Base-by-base conservation (phyloP, 2,888 invertebrate genomes). In the Orthosia gracilis region DNA sequence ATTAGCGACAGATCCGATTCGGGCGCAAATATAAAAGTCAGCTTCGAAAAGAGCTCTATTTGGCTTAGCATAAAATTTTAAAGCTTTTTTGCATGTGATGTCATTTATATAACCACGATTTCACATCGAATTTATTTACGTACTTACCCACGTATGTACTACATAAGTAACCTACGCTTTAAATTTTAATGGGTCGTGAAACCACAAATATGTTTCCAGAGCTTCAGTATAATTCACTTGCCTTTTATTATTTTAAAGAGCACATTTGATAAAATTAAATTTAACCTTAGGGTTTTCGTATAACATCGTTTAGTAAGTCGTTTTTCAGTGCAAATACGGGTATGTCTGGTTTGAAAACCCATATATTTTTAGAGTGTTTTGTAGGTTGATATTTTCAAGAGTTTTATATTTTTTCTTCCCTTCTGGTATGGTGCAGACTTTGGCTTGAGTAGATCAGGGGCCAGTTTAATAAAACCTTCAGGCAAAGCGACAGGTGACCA, bases 1-100 rank as follows among this genome's bases (percentile, higher is more conserved):
- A 63, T 52, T 61, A 54, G 21, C 21, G 18, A 13, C 13, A 12
- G 40, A 63, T 13, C 15, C 17, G 76, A 76, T 63, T 63, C 50
- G 17, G 17, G 23, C 23, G n/a, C 18, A 47, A 31, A 21, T 47
- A 9, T 9, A 18, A 47, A 75, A 47, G 4, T 74, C 45, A n/a
- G 3, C 15, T 2, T n/a, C 40, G 40, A 40, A 40, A 15, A 23
- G 21, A 21, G 18, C 18, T 15, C 12, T 52, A 73, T 23, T 49
- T 45, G n/a, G 23, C 18, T 26, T 61, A 26, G 45, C 15, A 31
- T 45, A 23, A 75, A 61, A 26, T 31, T 70, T n/a, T 21, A 47
- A 55, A 71, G 47, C 31, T 58, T 50, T 13, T 21, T 54, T 54
- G 47, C 5, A 31, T 54, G 4, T n/a, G 17, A 66, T 76, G 47